Conservation (phyloP, 2,797 vertebrate species). For the Pitangus sulphuratus region DNA sequence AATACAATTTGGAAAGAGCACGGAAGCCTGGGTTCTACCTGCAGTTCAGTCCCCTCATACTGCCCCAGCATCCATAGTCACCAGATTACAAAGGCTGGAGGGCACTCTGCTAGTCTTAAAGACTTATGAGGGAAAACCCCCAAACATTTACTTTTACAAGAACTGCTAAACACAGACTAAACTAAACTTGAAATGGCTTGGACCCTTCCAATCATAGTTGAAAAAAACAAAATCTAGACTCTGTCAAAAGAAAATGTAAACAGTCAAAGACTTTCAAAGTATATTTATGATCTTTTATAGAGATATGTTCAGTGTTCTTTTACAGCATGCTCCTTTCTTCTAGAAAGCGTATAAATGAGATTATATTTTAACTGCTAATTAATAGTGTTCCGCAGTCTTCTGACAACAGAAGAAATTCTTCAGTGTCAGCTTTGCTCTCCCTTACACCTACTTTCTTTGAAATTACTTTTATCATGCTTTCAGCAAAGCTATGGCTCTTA, state of each 20-base stretch:
- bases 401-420: slow-evolving; percentile 6
- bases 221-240: not conserved
- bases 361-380: slow-evolving; percentile 41
- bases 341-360: not conserved
- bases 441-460: not conserved
- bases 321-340: not conserved
- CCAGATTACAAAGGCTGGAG: not conserved
- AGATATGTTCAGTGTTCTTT: not conserved
- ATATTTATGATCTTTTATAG: not conserved
- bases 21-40: not conserved
- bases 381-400: not conserved
- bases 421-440: not conserved
- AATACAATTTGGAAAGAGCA: not conserved
- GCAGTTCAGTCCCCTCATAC: not conserved
- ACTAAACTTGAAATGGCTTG: not conserved
- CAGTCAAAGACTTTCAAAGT: not conserved
- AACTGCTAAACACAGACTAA: not conserved
- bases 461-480: not conserved
- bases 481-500: not conserved
- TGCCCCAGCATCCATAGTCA: not conserved
- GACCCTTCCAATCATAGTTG: not conserved
- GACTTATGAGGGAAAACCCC: not conserved
- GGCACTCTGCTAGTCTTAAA: not conserved
- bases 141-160: not conserved
- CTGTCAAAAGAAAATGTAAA: not conserved